Evolutionary conservation across 2,888 invertebrate species (phyloP), one percentile per base, ranked within the genome.

Genomic region (Linnaemya vulpina): DNA sequence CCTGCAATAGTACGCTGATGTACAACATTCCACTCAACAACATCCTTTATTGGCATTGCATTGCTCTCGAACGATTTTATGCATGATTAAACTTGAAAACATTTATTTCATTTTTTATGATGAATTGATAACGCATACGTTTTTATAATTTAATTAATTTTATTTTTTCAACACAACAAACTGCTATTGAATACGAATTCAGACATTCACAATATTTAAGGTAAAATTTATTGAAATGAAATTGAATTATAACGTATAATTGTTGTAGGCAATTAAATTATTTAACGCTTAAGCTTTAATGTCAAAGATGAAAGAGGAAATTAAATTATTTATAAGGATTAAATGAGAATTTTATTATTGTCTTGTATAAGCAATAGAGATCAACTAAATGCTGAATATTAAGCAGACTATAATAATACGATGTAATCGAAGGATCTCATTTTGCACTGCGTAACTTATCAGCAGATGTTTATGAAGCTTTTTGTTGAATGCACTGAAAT

Each of bases 81-180:
- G 80, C 62, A 20, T 80, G 80, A 80, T 74, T 80, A 43, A 74
- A 62, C 40, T 40, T 60, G 49, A 77, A 65, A 67, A 60, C 60
- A 77, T 60, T 58, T 43, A 77, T 38, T 51, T 55, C 43, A 20
- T 20, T 43, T 40, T 65, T 76, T 65, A 17, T 43, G 13, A 25
- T 30, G 53, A 76, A 76, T 67, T 55, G 55, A 76, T 55, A 75
- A 53, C 30, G 5, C 30, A 30, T 30, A 30, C 30, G 5, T 30
- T 30, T 30, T 3, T 35, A 38, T 13, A 49, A 38, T 65, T 63
- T 17, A 67, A 67, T 60, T 67, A n/a, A 38, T 35, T 67, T 67
- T 35, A 17, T 35, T 22, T 53, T 53, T 51, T 55, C 17, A 9
- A 9, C 25, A 30, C 53, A 55, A 25, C 25, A 73, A 38, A 62